These are phyloP conservation scores for Armadillidium nasatum DNA, from an alignment of 1,140 invertebrate genomes.

Conservation along the genomic window DNA sequence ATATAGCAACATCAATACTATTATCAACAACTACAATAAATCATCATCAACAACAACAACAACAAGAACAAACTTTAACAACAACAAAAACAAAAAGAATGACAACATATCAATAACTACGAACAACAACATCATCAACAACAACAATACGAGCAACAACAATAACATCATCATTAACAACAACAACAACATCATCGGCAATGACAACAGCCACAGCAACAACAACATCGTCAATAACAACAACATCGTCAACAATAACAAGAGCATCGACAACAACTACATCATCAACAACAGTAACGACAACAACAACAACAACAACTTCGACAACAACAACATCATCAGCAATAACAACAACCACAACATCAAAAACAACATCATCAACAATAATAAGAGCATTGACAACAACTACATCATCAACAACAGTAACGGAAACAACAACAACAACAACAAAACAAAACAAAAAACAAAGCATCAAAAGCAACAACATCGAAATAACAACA, in stretches of 20 bases:
- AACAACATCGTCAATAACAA: slow-evolving; percentile 24
- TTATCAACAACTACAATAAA: too few species aligned
- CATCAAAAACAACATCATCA: slow-evolving; percentile 36
- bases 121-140: slow-evolving; percentile 26
- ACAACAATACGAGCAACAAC: slow-evolving; percentile 16
- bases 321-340: too few species aligned
- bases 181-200: slow-evolving; percentile 30
- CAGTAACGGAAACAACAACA: too few species aligned
- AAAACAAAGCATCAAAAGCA: too few species aligned
- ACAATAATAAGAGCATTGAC: slow-evolving; percentile 32
- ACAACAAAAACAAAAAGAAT: slow-evolving; percentile 19
- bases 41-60: slow-evolving; percentile 32
- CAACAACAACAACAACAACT: slow-evolving; percentile 33
- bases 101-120: slow-evolving; percentile 19
- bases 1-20: too few species aligned
- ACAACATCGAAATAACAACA: too few species aligned
- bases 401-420: too few species aligned
- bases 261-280: slow-evolving; percentile 23
- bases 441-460: too few species aligned
- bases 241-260: slow-evolving; percentile 30
- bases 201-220: slow-evolving; percentile 26
- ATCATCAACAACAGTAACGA: slow-evolving; percentile 36
- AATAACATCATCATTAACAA: slow-evolving; percentile 17
- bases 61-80: too few species aligned
- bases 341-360: too few species aligned